Percentiles rank a stretch among this genome's conserved stretches.
Conservation (phyloP, 1,140 invertebrate species). For the Drosophila bocqueti region DNA sequence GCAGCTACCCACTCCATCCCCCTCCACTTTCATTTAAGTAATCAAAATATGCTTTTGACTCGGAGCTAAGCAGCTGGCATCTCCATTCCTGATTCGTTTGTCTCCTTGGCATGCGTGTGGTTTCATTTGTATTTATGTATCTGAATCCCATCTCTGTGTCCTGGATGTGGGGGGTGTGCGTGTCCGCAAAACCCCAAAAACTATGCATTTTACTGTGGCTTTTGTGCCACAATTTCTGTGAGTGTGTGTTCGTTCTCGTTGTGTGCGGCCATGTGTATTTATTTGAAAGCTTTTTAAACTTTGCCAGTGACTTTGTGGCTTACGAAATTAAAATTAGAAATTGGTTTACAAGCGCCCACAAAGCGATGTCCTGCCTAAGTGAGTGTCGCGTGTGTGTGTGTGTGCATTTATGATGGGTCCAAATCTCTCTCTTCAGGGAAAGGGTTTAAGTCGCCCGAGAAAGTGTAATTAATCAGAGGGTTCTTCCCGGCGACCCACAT, state of each 20-base stretch:
- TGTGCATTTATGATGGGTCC: slow-evolving; percentile 53
- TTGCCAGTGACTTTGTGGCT: slow-evolving; percentile 81
- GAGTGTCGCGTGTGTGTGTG: slow-evolving; percentile 8
- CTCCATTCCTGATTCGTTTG: slow-evolving; percentile 39
- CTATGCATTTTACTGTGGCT: slow-evolving; percentile 78
- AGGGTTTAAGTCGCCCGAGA: slow-evolving; percentile 66
- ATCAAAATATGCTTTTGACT: slow-evolving; percentile 83
- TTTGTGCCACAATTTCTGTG: slow-evolving; percentile 57
- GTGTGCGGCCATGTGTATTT: slow-evolving; percentile 65
- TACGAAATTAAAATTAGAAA: slow-evolving; percentile 84
- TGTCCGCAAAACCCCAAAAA: slow-evolving; percentile 76
- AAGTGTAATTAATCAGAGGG: slow-evolving; percentile 79
- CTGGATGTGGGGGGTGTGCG: slow-evolving; percentile 11
- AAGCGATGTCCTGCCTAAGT: slow-evolving; percentile 19
- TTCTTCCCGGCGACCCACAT: slow-evolving; percentile 38
- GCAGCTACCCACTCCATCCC: background rate
- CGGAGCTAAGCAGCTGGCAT: slow-evolving; percentile 73
- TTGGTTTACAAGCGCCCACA: slow-evolving; percentile 71
- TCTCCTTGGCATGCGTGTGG: slow-evolving; percentile 56
- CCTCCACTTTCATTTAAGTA: slow-evolving; percentile 76
- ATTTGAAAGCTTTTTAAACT: slow-evolving; percentile 83
- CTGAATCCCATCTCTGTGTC: background rate
- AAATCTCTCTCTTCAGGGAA: slow-evolving; percentile 13
- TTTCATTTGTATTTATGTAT: slow-evolving; percentile 69
- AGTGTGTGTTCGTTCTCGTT: slow-evolving; percentile 2